Base-by-base conservation (phyloP, 2,797 vertebrate genomes). In the Sphaeramia orbicularis region DNA sequence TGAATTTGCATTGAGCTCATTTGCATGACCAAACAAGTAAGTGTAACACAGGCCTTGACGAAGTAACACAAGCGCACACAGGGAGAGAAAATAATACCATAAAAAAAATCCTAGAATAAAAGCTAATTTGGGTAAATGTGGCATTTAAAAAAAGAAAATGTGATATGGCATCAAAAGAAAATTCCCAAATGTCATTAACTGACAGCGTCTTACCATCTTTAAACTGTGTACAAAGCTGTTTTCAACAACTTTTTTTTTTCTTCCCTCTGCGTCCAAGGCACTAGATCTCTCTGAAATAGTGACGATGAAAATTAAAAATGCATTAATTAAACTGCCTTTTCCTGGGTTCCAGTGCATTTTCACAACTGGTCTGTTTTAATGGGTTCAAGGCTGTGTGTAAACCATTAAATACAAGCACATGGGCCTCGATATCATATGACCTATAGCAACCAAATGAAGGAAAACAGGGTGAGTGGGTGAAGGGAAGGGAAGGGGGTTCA, bases 181-280 rank as follows among this genome's bases (percentile, higher is more conserved):
- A 79, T 27, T 63, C 64, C 69, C 71, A 73, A 78, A 77, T 70
- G 75, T 75, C 64, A 82, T 76, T 64, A 60, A 69, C 32, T 85
- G 88, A 85, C 87, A 89, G 80, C 65, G 49, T 81, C 94, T 96
- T 94, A 93, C 94, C 95, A 89, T 94, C 94, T 96, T 87, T 95
- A 93, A 93, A 96, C 92, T 78, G 95, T 93, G 78, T 96, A 94
- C 91, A 96, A 96, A 93, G 95, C 94, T 94, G 95, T 95, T 94
- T 95, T 94, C 93, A 95, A 91, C 90, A 94, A 94, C 93, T 94
- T 96, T 94, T 59, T 58, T 43, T 43, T 94, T 94, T 57, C 32
- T 32, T 18, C n/a, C 42, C 91, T 96, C 95, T 95, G 95, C 93
- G 94, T 96, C 95, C 96, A 99, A 98, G 96, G 96, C 96, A 97